These are phyloP conservation scores for Rhyacophila evoluta DNA, from an alignment of 2,888 invertebrate species.

Conservation along the genomic window DNA sequence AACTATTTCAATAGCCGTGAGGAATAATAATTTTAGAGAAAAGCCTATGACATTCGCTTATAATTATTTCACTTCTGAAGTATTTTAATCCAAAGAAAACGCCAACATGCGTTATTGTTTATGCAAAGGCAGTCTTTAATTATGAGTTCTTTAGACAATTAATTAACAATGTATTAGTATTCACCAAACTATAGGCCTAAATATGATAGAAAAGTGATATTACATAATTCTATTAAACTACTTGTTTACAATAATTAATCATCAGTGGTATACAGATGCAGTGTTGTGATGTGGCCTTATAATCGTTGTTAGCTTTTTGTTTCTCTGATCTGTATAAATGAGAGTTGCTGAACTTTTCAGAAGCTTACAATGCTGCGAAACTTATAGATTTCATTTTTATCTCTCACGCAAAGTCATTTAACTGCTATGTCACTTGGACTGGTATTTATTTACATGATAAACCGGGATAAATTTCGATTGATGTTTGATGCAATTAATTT, in stretches of 20 bases:
- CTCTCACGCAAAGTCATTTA: no score
- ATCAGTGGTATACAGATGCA: background rate
- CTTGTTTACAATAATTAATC: background rate
- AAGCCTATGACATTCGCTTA: background rate
- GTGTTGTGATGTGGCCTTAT: no score
- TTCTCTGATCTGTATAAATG: no score
- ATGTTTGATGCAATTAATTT: no score
- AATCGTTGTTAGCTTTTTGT: no score
- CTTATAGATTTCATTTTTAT: no score
- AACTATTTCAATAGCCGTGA: background rate
- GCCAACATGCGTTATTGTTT: background rate
- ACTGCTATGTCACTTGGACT: no score
- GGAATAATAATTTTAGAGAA: background rate
- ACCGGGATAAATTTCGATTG: no score
- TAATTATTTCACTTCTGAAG: conserved; percentile 2
- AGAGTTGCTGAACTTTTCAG: no score
- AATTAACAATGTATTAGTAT: background rate
- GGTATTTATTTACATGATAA: no score
- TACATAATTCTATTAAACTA: background rate
- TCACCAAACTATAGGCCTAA: conserved; percentile 21
- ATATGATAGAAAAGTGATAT: conserved; percentile 9
- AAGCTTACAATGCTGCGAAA: no score
- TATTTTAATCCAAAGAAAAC: conserved; percentile 16
- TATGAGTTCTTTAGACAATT: background rate
- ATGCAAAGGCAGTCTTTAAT: background rate